These are phyloP conservation scores for Xestia rhomboidea DNA, from an alignment of 2,888 invertebrate genomes.

Conservation along the genomic window DNA sequence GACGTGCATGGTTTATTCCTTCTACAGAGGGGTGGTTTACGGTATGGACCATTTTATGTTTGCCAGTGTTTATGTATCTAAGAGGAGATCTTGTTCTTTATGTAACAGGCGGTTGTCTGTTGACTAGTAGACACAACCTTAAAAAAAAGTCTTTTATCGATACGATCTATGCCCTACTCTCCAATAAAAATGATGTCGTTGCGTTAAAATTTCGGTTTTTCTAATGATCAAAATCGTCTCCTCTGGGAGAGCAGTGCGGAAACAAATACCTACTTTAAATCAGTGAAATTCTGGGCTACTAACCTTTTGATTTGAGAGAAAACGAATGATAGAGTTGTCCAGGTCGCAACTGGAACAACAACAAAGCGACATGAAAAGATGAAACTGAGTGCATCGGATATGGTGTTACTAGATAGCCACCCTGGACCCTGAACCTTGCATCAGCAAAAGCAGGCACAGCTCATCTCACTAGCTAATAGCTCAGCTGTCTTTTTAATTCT, in stretches of 20 bases:
- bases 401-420: not conserved
- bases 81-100: not conserved
- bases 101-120: no score
- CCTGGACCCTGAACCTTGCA: no score
- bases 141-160: not conserved
- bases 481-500: not conserved
- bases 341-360: not conserved
- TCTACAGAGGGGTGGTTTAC: not conserved
- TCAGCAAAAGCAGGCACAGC: not conserved
- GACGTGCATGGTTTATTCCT: slow-evolving; percentile 5
- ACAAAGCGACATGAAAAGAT: not conserved
- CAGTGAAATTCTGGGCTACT: not conserved
- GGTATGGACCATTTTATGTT: not conserved
- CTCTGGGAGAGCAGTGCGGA: not conserved
- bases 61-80: not conserved
- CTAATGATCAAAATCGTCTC: not conserved
- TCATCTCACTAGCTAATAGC: not conserved
- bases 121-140: not conserved
- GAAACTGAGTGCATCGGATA: not conserved
- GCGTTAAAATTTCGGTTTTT: not conserved
- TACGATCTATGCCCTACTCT: not conserved
- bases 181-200: not conserved
- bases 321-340: not conserved
- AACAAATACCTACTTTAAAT: not conserved
- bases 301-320: not conserved